These are phyloP conservation scores for Ephialtes manifestator DNA, from an alignment of 2,888 invertebrate species.

Conservation along the genomic window DNA sequence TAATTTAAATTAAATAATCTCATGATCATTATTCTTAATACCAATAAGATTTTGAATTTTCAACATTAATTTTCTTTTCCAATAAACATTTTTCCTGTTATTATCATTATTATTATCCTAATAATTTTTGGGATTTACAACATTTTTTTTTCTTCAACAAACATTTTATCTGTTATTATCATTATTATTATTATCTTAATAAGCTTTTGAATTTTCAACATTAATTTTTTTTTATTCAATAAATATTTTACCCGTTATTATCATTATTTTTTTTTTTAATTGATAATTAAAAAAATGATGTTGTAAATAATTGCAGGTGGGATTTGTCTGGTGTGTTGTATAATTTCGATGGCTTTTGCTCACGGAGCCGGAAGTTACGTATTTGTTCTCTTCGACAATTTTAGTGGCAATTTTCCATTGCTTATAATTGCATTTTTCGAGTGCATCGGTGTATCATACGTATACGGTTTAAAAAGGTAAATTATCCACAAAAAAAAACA, in stretches of 20 bases:
- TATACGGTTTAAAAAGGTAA: constrained; percentile 96
- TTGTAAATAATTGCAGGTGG: constrained; percentile 83
- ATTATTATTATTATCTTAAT: neutral
- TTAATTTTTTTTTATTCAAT: too few species aligned
- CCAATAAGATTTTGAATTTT: too few species aligned
- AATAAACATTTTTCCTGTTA: too few species aligned
- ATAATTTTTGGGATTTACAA: too few species aligned
- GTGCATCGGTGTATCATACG: constrained; percentile 96
- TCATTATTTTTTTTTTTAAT: neutral
- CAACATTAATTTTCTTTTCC: too few species aligned
- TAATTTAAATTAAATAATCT: neutral
- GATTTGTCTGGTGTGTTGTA: constrained; percentile 93
- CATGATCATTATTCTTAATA: too few species aligned
- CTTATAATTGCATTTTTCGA: constrained; percentile 97
- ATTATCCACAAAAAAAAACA: neutral
- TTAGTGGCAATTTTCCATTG: constrained; percentile 96
- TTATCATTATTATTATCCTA: too few species aligned
- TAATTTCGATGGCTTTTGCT: constrained; percentile 95
- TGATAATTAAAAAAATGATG: neutral
- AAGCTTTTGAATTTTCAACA: too few species aligned
- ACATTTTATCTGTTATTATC: neutral
- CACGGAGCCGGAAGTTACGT: constrained; percentile 98
- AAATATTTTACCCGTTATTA: too few species aligned
- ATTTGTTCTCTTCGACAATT: constrained; percentile 97
- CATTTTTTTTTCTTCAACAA: too few species aligned